Base-by-base conservation (phyloP, 2,888 invertebrate genomes). In the Polylopha cassiicola region DNA sequence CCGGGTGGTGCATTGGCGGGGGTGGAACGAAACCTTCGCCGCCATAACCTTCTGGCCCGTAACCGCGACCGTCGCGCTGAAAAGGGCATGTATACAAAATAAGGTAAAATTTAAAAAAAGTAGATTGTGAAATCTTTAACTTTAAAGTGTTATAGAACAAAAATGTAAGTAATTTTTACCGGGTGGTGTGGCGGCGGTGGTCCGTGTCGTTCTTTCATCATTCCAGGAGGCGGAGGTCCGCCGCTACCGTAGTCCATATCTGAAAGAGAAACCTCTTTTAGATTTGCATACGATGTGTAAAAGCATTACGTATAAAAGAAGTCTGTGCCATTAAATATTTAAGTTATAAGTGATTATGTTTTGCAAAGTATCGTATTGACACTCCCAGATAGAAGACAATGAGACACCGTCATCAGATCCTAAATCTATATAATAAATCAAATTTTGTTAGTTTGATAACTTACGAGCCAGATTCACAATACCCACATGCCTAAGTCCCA, bases 181-280 rank as follows among this genome's bases (percentile, higher is more conserved):
- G 84, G 84, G 50, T 86, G 86, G 47, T 84, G 86, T 1, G 80
- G 84, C 4, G 84, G 78, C 2, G 81, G 82, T 2, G 88, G 86
- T 1, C 88, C 86, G 50, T 82, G 82, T 55, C 89, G 82, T 39
- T 89, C 89, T 65, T 89, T 89, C 86, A 89, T 88, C 73, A 89
- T 80, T 3, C 88, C 88, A 9, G 88, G 80, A 0, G 76, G 81
- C 23, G 84, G 84, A 1, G 84, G 82, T 20, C 84, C 84, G 1
- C 85, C 85, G 47, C 85, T 79, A 1, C 86, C 84, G 50, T 66
- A 86, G 28, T 86, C 86, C 84, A 86, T 82, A 43, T 86, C 86
- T 85, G 75, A 3, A 65, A 66, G 24, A 43, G 50, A 36, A 24
- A 26, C 10, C 1, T 22, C 1, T 16, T n/a, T 20, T 20, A 34